Evolutionary conservation across 1,140 invertebrate species (phyloP), one percentile per base, ranked within the genome.

Genomic region (Thaumetopoea pityocampa): DNA sequence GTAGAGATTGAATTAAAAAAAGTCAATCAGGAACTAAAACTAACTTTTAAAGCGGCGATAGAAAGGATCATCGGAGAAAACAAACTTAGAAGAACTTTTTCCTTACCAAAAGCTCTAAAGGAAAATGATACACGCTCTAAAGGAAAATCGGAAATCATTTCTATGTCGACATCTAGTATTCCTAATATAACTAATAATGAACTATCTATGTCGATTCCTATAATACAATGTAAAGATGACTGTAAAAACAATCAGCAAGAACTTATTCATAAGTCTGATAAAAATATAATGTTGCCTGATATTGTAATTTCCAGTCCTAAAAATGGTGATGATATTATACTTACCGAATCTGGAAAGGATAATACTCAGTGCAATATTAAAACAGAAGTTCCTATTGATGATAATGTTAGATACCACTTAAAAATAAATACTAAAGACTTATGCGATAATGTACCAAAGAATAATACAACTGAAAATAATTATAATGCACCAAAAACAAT

Each of bases 341-440:
- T 28, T 32, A 5, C 19, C 8, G 33, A 15, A 35, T 14, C 37
- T 17, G n/a, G n/a, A n/a, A n/a, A n/a, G n/a, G n/a, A n/a, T n/a
- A n/a, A n/a, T n/a, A n/a, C n/a, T n/a, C n/a, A n/a, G n/a, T n/a
- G n/a, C n/a, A n/a, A n/a, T n/a, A n/a, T n/a, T n/a, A 32, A 23
- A 23, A 9, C 36, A 5, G 22, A 36, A n/a, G 9, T 17, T 28
- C 15, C 22, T 19, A 51, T 64, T 17, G 74, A 79, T 28, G 61
- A 78, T 55, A 69, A 59, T 45, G 67, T 83, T n/a, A 79, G 66
- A 53, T 83, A 83, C 58, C 79, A 64, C 51, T 67, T 83, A 51
- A 83, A 76, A 73, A 79, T 83, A 55, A 74, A 83, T 26, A 72
- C 68, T n/a, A 30, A 16, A 9, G 50, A 52, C 20, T 20, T 44